Evolutionary conservation across 2,888 invertebrate species (phyloP).

Genomic region (Stenodema calcarata): DNA sequence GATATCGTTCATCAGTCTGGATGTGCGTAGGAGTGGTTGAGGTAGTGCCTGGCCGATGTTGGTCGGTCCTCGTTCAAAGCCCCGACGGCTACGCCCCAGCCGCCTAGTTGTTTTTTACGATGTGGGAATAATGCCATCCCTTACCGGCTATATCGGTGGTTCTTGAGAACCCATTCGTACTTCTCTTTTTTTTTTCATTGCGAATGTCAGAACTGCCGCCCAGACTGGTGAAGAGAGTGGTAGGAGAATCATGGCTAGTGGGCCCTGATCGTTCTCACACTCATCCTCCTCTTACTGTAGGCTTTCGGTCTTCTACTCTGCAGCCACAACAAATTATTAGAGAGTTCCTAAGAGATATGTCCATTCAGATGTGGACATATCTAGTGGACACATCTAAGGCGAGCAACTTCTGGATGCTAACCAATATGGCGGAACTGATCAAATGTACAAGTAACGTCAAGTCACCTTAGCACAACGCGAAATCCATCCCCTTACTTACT

Average conservation of each 20-base stretch:
- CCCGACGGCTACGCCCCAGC: not conserved
- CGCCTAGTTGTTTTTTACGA: not conserved
- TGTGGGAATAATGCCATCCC: not conserved
- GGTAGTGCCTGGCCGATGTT: not conserved
- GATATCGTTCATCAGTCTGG: not conserved
- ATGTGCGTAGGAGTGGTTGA: not conserved
- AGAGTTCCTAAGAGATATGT: no score
- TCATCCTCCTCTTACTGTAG: no score
- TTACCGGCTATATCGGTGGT: not conserved
- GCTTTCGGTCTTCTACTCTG: no score
- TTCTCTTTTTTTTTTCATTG: not conserved
- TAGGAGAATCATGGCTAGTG: not conserved
- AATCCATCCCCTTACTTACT: no score
- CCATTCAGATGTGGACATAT: no score
- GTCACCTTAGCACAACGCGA: no score
- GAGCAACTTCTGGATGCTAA: no score
- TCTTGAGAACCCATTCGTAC: not conserved
- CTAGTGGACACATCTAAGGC: no score
- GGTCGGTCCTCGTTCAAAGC: not conserved
- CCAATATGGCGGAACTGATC: no score
- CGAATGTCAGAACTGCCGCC: not conserved
- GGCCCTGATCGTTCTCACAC: not conserved
- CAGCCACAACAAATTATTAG: no score
- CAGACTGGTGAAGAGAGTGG: not conserved
- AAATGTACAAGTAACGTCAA: no score